Conservation (phyloP, 1,140 invertebrate genomes). For the Zaprionus vittiger region DNA sequence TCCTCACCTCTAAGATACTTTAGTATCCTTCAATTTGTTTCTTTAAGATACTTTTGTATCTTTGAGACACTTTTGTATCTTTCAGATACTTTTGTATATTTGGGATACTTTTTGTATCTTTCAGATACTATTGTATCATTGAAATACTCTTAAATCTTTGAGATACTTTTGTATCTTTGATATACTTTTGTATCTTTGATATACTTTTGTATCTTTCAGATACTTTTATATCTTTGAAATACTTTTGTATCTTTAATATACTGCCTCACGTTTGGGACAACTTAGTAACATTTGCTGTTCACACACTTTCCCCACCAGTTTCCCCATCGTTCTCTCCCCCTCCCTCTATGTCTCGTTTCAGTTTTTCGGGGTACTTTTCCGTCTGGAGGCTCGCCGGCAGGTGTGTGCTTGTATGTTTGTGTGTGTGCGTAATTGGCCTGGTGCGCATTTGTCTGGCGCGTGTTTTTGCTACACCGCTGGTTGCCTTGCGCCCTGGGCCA, state of each 20-base stretch:
- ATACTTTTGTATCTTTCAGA: no score
- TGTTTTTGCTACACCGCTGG: conserved; percentile 17
- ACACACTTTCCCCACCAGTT: no score
- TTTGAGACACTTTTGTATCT: no score
- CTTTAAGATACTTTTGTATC: no score
- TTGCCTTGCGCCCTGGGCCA: conserved; percentile 1
- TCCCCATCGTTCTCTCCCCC: background rate
- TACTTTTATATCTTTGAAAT: no score
- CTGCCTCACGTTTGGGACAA: background rate
- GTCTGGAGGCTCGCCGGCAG: conserved; percentile 10
- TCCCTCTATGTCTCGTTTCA: background rate
- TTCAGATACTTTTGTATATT: no score
- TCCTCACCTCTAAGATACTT: background rate
- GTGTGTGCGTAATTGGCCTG: conserved; percentile 35
- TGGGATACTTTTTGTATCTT: no score
- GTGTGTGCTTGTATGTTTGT: background rate
- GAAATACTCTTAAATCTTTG: no score
- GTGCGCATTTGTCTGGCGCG: conserved; percentile 53
- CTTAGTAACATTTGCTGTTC: no score
- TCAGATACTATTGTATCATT: no score
- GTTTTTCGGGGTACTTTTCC: conserved; percentile 14
- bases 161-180: no score
- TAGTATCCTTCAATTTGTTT: background rate
- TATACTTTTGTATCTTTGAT: background rate
- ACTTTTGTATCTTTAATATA: background rate